Conservation (phyloP, 1,140 invertebrate species). For the Araneus ventricosus region DNA sequence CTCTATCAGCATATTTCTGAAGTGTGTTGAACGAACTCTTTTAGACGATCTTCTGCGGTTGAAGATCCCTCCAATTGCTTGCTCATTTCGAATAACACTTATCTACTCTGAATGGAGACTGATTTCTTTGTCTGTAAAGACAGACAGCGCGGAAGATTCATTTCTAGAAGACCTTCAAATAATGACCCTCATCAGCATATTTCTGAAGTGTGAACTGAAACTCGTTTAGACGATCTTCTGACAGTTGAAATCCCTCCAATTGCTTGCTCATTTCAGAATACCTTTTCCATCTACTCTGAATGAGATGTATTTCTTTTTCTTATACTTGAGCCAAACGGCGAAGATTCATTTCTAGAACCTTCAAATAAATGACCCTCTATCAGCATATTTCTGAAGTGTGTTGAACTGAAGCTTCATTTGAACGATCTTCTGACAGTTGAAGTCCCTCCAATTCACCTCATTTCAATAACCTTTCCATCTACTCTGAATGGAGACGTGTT, state of each 20-base stretch:
- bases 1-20: neutral
- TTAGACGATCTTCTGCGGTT: neutral
- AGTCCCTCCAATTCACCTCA: neutral
- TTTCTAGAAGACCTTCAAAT: neutral
- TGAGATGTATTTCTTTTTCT: no score
- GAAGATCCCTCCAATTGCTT: neutral
- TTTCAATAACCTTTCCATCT: neutral
- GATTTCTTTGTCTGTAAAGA: neutral
- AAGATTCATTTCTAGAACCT: neutral
- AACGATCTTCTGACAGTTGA: neutral
- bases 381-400: neutral
- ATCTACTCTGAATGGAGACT: neutral
- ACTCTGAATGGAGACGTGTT: neutral
- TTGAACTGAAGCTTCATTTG: neutral
- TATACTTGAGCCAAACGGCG: no score
- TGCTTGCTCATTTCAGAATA: no score
- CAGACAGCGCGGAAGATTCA: no score
- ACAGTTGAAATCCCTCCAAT: no score
- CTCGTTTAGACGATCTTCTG: no score
- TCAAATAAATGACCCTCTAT: neutral
- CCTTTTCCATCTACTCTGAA: no score
- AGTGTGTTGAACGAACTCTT: neutral
- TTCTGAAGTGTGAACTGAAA: neutral
- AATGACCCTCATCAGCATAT: neutral
- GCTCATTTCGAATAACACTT: neutral